phyloP scores from a whole-genome alignment of 1,140 invertebrate species.

The Danaus plexippus region DNA sequence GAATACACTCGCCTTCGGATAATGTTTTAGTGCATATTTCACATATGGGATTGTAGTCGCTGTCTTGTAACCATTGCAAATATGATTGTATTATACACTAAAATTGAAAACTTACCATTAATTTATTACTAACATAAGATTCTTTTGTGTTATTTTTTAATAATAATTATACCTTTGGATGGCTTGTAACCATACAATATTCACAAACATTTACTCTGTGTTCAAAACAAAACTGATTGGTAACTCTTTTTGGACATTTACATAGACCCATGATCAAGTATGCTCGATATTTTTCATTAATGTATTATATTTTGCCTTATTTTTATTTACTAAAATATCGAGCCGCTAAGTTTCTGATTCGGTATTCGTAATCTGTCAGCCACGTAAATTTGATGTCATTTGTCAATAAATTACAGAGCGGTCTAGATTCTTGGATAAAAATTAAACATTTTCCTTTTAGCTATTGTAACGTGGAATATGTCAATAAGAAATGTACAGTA shows the following conservation, averaged over 20 bases:
- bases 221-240: constrained; percentile 98
- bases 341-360: constrained; percentile 1
- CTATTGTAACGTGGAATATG: too few species aligned
- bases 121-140: constrained; percentile 2
- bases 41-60: constrained; percentile 94
- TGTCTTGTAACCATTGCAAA: constrained; percentile 97
- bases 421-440: too few species aligned
- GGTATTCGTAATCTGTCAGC: constrained; percentile 23
- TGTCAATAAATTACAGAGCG: too few species aligned
- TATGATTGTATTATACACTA: constrained; percentile 99
- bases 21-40: constrained; percentile 87
- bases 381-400: constrained; percentile 48
- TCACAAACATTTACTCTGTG: constrained; percentile 99
- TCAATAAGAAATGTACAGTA: too few species aligned
- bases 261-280: constrained; percentile 89
- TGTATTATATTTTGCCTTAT: constrained; percentile 5
- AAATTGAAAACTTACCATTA: constrained; percentile 21
- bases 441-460: too few species aligned
- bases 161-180: constrained; percentile 82
- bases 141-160: neutral
- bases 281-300: constrained; percentile 11
- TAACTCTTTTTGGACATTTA: constrained; percentile 97
- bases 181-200: constrained; percentile 96
- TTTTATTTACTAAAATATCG: constrained; percentile 1
- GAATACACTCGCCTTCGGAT: constrained; percentile 87